Evolutionary conservation across 2,888 invertebrate genomes (phyloP).

Genomic region (Drosophila colorata): DNA sequence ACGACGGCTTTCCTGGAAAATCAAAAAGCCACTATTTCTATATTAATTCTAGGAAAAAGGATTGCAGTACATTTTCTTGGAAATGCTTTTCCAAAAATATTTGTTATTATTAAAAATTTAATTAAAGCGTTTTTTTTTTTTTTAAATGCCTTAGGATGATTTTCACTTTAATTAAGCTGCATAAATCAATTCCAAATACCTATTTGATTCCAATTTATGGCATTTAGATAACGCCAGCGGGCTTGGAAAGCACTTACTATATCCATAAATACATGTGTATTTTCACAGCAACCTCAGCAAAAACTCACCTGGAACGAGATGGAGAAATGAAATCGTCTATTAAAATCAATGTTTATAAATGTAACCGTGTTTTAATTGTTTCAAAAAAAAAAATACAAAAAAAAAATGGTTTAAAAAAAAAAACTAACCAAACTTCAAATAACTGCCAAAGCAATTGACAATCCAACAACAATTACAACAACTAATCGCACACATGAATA

Average conservation of each 20-base stretch:
- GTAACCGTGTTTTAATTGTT: slow-evolving; percentile 11
- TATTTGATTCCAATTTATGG: not conserved
- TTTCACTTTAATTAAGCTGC: not conserved
- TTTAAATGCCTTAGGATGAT: no score
- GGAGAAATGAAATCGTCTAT: slow-evolving; percentile 30
- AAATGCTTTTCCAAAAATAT: no score
- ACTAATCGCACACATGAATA: slow-evolving; percentile 16
- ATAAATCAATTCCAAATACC: slow-evolving; percentile 8
- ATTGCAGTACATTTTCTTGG: no score
- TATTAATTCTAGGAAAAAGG: no score
- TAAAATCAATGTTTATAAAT: slow-evolving; percentile 40
- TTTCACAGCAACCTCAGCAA: no score
- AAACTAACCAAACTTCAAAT: slow-evolving; percentile 27
- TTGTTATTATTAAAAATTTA: no score
- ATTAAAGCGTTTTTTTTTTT: no score
- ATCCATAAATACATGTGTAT: no score
- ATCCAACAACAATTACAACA: slow-evolving; percentile 22
- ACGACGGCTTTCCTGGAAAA: not conserved
- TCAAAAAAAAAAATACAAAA: slow-evolving; percentile 2
- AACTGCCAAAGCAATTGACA: slow-evolving; percentile 52
- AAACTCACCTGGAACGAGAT: slow-evolving; percentile 55
- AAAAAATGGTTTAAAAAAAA: no score
- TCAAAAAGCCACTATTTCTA: no score
- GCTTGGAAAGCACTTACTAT: not conserved
- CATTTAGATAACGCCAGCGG: not conserved